Conservation (phyloP, 2,113 vertebrate genomes). For the Leptodactylus fuscus region DNA sequence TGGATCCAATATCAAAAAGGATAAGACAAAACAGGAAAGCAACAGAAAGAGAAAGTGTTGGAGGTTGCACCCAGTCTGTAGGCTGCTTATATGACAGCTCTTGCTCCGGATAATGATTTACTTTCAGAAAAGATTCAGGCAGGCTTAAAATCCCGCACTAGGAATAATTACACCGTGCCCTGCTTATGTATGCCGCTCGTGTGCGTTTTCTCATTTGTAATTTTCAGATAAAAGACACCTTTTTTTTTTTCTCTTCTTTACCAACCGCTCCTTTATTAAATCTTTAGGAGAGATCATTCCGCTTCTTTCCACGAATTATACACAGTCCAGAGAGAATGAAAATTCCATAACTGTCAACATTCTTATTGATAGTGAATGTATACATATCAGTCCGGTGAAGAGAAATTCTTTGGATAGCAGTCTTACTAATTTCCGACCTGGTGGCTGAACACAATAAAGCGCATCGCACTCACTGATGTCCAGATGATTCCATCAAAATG, state of each 20-base stretch:
- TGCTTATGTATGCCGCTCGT: conserved; percentile 9
- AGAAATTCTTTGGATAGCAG: conserved; percentile 36
- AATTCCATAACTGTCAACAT: conserved; percentile 21
- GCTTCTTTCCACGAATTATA: conserved; percentile 12
- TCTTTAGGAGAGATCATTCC: conserved; percentile 13
- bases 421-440: conserved; percentile 43
- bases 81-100: background rate
- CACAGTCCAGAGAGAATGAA: conserved; percentile 17
- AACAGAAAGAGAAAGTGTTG: background rate
- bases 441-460: conserved; percentile 14
- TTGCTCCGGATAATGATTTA: conserved; percentile 15
- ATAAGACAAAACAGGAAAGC: background rate
- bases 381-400: conserved; percentile 1
- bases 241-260: conserved; percentile 28
- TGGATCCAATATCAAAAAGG: conserved; percentile 9
- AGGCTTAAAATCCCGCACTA: background rate
- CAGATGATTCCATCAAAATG: conserved; percentile 51
- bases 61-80: background rate
- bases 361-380: conserved; percentile 50
- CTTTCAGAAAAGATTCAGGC: conserved; percentile 16
- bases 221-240: conserved; percentile 28
- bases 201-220: conserved; percentile 25
- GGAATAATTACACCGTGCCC: background rate
- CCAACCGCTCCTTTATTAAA: conserved; percentile 35
- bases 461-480: conserved; percentile 33